Evolutionary conservation across 2,797 vertebrate species (phyloP).

Genomic region (Periparus ater): DNA sequence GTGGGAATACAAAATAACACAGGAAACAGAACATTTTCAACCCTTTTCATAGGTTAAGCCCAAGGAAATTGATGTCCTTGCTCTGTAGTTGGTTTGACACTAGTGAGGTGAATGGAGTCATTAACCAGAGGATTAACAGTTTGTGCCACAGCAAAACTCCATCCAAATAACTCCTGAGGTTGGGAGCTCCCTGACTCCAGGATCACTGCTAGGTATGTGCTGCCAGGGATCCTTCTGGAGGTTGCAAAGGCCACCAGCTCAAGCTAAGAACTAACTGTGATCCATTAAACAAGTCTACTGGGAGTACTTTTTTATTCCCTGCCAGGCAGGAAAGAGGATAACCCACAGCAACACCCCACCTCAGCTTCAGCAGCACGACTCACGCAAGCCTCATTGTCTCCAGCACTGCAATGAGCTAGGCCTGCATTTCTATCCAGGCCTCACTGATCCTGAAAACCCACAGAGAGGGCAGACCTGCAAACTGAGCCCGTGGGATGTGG

Average conservation of each 20-base stretch:
- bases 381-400: neutral
- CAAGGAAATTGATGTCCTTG: neutral
- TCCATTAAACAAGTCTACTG: neutral
- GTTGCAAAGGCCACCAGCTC: neutral
- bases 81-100: neutral
- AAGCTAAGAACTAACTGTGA: neutral
- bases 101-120: neutral
- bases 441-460: neutral
- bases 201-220: neutral
- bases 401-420: neutral
- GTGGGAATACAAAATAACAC: neutral
- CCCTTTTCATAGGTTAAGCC: neutral
- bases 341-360: neutral
- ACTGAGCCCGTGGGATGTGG: rapidly evolving
- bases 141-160: neutral
- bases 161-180: neutral
- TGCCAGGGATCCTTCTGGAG: neutral
- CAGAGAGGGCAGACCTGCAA: neutral
- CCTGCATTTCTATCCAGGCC: neutral
- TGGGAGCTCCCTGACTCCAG: neutral
- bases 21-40: neutral
- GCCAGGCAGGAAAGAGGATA: neutral
- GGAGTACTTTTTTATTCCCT: neutral
- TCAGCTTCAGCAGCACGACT: neutral
- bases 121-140: neutral